A percentile compares a stretch with the other conserved stretches of the same genome.
These are phyloP conservation scores for Adelognathus sp. DNA, from an alignment of 2,888 invertebrate genomes.

Conservation along the genomic window DNA sequence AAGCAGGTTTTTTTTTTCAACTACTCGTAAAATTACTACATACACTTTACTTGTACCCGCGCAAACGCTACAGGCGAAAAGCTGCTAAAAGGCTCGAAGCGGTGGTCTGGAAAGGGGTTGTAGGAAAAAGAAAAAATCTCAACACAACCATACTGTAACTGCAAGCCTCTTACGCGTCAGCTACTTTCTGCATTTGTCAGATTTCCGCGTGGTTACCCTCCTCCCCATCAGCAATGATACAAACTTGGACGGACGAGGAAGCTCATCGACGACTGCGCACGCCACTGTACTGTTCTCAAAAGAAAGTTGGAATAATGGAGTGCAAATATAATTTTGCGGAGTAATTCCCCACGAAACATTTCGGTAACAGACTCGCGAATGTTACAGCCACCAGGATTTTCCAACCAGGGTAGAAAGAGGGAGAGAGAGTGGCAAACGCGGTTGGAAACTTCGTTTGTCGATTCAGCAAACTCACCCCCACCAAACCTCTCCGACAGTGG, in stretches of 20 bases:
- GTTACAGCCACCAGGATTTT: slow-evolving; percentile 15
- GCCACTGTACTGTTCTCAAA: not conserved
- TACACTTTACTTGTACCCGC: not conserved
- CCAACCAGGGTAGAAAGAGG: not conserved
- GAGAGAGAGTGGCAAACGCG: not conserved
- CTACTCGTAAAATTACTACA: not conserved
- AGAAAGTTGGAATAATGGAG: slow-evolving; percentile 10
- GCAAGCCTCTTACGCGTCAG: slow-evolving; percentile 4
- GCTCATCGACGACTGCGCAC: not conserved
- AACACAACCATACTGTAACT: slow-evolving; percentile 33
- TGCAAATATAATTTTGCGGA: slow-evolving; percentile 34
- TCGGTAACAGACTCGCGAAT: slow-evolving; percentile 20
- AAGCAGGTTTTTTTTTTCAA: not conserved
- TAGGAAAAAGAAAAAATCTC: slow-evolving; percentile 42
- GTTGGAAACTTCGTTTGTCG: slow-evolving; percentile 55
- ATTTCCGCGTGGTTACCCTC: slow-evolving; percentile 1
- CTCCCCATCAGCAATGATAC: no score
- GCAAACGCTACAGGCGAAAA: not conserved
- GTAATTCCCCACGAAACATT: slow-evolving; percentile 33
- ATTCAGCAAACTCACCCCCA: slow-evolving; percentile 57
- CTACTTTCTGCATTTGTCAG: not conserved
- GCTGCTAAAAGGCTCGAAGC: not conserved
- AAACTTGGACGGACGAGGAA: not conserved
- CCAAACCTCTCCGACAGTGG: slow-evolving; percentile 26
- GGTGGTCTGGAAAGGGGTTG: slow-evolving; percentile 1